Evolutionary conservation across 2,113 vertebrate genomes (phyloP).

Genomic region (Crypturellus undulatus): DNA sequence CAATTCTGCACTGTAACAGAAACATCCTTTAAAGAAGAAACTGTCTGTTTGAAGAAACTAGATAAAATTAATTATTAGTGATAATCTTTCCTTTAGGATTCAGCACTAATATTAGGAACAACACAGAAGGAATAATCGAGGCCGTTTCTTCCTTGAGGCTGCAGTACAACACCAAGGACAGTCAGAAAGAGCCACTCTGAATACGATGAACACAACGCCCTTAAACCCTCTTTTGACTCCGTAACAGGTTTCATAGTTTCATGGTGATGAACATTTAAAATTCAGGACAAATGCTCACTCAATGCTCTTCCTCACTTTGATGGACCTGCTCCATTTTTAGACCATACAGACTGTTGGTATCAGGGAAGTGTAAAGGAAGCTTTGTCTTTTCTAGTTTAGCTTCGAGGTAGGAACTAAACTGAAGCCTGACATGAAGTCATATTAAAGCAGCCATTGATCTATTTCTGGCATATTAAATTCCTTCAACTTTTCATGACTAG

Average conservation of each 20-base stretch:
- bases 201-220: not conserved
- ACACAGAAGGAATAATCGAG: not conserved
- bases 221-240: not conserved
- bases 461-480: not conserved
- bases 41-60: not conserved
- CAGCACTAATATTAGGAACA: not conserved
- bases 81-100: not conserved
- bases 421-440: not conserved
- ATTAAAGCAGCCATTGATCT: not conserved
- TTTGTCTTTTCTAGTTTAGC: not conserved
- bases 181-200: not conserved
- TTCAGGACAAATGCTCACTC: not conserved
- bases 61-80: conserved; percentile 39
- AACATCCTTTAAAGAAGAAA: conserved; percentile 6
- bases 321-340: not conserved
- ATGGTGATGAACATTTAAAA: not conserved
- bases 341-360: not conserved
- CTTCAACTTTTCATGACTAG: not conserved
- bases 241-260: not conserved
- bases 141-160: not conserved
- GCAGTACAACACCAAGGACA: not conserved
- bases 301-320: not conserved
- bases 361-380: not conserved
- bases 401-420: not conserved
- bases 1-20: not conserved